These are phyloP conservation scores for Latrodectus hesperus DNA, from an alignment of 2,888 invertebrate genomes.

Conservation along the genomic window DNA sequence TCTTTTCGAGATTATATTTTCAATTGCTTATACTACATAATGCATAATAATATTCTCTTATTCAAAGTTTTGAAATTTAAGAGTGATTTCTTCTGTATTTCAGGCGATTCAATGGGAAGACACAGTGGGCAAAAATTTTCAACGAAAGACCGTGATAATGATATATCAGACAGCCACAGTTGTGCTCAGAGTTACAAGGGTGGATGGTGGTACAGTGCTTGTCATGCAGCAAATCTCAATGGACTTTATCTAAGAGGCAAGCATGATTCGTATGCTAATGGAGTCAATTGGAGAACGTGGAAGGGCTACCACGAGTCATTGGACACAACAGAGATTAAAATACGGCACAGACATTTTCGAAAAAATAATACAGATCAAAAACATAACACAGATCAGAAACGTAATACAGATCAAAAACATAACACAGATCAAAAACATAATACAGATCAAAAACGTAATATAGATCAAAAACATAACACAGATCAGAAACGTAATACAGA, in stretches of 20 bases:
- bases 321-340: constrained; percentile 6
- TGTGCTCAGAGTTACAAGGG: neutral
- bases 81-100: neutral
- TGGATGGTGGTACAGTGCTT: neutral
- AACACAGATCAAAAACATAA: too few relatives aligned
- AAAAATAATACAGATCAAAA: neutral
- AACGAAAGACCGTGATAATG: neutral
- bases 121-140: neutral
- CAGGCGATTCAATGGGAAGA: neutral
- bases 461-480: neutral
- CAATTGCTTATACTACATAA: too few relatives aligned
- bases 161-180: neutral
- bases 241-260: neutral
- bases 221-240: neutral
- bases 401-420: too few relatives aligned
- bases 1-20: too few relatives aligned
- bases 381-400: too few relatives aligned
- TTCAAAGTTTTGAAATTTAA: too few relatives aligned
- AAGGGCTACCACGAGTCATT: neutral
- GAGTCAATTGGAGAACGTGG: neutral
- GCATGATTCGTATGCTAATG: neutral
- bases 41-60: too few relatives aligned
- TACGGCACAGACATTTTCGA: neutral
- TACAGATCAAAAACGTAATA: too few relatives aligned
- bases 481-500: too few relatives aligned